phyloP scores from a whole-genome alignment of 2,113 vertebrate genomes.

The Mustela nigripes region DNA sequence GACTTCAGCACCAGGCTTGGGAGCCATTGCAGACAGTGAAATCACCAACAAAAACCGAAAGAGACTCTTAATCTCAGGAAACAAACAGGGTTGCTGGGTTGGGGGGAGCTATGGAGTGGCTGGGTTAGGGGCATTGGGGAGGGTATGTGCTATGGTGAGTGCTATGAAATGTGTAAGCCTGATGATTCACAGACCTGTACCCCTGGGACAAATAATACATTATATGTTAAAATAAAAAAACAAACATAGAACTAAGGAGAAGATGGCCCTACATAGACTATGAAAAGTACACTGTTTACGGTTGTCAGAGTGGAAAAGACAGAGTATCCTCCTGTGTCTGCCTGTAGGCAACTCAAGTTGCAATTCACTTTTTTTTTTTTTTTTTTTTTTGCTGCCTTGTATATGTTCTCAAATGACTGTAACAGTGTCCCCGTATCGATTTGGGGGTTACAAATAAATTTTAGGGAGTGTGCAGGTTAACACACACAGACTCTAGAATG shows the following conservation, averaged over 20 bases:
- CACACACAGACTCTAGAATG: background rate
- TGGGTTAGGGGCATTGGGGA: too few species aligned
- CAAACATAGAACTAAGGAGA: background rate
- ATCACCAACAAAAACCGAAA: background rate
- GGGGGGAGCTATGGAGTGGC: too few species aligned
- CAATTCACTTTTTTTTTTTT: background rate
- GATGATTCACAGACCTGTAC: too few species aligned
- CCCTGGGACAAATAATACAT: too few species aligned
- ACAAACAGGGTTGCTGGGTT: too few species aligned
- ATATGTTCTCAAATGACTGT: background rate
- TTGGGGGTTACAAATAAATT: background rate
- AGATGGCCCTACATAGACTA: background rate
- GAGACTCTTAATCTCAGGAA: too few species aligned
- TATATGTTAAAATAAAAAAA: too few species aligned
- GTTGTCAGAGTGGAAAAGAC: background rate
- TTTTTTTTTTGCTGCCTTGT: background rate
- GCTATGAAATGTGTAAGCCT: too few species aligned
- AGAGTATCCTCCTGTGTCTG: background rate
- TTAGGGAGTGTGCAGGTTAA: background rate
- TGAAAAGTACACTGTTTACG: background rate
- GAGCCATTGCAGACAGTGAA: background rate
- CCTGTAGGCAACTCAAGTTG: rapidly evolving
- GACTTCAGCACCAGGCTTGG: background rate
- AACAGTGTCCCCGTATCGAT: background rate
- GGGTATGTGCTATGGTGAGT: too few species aligned